Evolutionary conservation across 2,888 invertebrate genomes (phyloP).

Genomic region (Nebria salina): DNA sequence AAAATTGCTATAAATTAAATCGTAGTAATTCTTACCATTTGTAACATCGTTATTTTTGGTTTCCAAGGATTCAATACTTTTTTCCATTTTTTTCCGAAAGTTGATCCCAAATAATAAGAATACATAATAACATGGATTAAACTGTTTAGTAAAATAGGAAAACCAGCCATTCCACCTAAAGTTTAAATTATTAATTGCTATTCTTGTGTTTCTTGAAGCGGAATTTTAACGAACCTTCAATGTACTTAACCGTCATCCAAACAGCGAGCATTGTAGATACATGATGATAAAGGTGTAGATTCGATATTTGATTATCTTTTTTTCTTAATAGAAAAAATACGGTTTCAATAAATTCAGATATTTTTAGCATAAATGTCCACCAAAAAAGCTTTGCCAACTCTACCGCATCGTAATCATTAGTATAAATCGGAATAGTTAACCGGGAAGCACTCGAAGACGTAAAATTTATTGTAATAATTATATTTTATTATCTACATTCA

Average conservation of each 20-base stretch:
- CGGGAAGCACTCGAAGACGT: constrained; percentile 72
- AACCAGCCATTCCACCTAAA: constrained; percentile 73
- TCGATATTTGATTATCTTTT: constrained; percentile 76
- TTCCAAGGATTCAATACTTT: constrained; percentile 69
- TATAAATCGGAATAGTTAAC: constrained; percentile 78
- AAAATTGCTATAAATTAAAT: constrained; percentile 44
- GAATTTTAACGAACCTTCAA: constrained; percentile 69
- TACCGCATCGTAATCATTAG: constrained; percentile 68
- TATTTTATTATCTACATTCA: no score
- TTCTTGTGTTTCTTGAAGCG: not conserved
- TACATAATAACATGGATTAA: constrained; percentile 82
- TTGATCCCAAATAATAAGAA: constrained; percentile 74
- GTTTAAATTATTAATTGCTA: not conserved
- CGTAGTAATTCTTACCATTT: constrained; percentile 70
- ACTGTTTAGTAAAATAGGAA: constrained; percentile 73
- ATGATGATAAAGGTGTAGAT: constrained; percentile 80
- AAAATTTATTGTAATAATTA: no score
- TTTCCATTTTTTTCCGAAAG: constrained; percentile 69
- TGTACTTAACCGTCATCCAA: constrained; percentile 71
- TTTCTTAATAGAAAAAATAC: constrained; percentile 77
- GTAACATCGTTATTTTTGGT: constrained; percentile 66
- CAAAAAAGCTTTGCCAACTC: constrained; percentile 66
- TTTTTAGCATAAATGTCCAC: constrained; percentile 73
- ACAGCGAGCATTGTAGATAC: constrained; percentile 68
- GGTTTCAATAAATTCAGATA: constrained; percentile 75